Conservation (phyloP, 2,113 vertebrate species). For the Rhinichthys klamathensis region DNA sequence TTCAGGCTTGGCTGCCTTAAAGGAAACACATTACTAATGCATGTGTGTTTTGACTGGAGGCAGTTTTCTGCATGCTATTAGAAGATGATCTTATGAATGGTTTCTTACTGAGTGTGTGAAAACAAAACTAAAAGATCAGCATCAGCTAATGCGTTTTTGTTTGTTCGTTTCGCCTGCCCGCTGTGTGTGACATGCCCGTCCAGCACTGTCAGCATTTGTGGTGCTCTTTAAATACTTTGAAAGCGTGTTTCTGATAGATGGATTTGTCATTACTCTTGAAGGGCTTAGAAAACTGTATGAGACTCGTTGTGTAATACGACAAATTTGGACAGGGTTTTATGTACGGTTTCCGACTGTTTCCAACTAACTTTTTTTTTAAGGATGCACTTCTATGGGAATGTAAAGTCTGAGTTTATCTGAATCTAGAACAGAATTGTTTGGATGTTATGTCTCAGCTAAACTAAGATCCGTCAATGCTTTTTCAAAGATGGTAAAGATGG, state of each 20-base stretch:
- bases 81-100: background rate
- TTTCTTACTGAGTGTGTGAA: slow-evolving; percentile 12
- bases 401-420: background rate
- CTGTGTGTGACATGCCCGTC: background rate
- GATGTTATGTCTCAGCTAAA: background rate
- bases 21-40: slow-evolving; percentile 2
- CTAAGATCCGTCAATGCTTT: background rate
- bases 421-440: background rate
- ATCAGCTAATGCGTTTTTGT: slow-evolving; percentile 14
- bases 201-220: slow-evolving; percentile 27
- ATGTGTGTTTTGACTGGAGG: background rate
- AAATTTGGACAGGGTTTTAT: background rate
- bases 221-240: slow-evolving; percentile 13
- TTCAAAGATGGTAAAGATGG: background rate
- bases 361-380: background rate
- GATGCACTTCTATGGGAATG: background rate
- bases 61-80: slow-evolving; percentile 24
- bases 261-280: slow-evolving; percentile 23
- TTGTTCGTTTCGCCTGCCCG: slow-evolving; percentile 7
- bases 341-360: background rate
- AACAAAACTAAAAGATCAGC: slow-evolving; percentile 14
- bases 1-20: background rate
- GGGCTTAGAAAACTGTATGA: background rate
- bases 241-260: slow-evolving; percentile 8
- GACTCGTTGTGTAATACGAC: background rate